Conservation (phyloP, 2,888 invertebrate genomes). For the Prenolepis imparis region DNA sequence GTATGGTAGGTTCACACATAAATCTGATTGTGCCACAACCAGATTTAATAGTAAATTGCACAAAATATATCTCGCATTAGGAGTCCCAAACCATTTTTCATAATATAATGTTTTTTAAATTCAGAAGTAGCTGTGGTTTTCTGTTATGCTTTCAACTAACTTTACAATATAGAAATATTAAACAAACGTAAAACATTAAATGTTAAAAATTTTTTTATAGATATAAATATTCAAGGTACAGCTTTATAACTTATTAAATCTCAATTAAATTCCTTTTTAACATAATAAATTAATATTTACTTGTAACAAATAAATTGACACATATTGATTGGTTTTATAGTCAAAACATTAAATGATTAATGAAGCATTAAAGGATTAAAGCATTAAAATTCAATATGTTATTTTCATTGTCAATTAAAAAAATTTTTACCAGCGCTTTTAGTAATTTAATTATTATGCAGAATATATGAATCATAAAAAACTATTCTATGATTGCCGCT, state of each 20-base stretch:
- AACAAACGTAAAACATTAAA: neutral
- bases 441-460: neutral
- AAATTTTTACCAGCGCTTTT: conserved; percentile 58
- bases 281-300: no score
- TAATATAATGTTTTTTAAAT: neutral
- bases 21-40: no score
- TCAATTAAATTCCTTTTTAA: no score
- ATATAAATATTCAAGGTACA: neutral
- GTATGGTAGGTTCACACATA: no score
- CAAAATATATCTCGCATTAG: no score
- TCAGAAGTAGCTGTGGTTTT: neutral
- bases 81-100: neutral
- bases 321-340: neutral
- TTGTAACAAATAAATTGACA: neutral
- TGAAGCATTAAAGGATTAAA: no score
- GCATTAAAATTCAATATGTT: neutral
- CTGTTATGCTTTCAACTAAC: neutral
- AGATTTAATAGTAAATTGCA: no score
- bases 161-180: neutral
- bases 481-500: neutral
- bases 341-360: neutral
- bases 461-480: neutral
- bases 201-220: neutral
- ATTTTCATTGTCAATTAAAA: conserved; percentile 63
- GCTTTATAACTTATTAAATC: neutral